Evolutionary conservation across 2,888 invertebrate genomes (phyloP).

Genomic region (Deroplatys truncata): DNA sequence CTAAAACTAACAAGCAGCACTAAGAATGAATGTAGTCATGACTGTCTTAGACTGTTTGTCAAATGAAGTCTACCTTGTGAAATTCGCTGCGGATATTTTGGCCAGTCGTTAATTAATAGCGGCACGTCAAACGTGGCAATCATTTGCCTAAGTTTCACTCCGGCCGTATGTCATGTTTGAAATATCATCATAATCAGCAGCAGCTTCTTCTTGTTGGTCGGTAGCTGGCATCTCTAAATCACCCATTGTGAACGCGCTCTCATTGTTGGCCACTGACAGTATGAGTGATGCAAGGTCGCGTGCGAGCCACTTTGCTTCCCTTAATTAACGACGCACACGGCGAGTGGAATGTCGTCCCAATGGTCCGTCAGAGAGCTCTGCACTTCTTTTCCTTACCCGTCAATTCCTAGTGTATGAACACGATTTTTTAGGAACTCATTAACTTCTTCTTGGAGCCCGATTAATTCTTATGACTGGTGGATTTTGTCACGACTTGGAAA

Average conservation of each 20-base stretch:
- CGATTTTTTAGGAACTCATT: not conserved
- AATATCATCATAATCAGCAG: not conserved
- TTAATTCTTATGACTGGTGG: not conserved
- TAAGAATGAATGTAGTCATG: not conserved
- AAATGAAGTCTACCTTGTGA: not conserved
- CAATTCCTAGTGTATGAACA: not conserved
- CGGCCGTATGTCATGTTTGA: not conserved
- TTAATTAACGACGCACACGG: not conserved
- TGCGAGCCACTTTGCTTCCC: not conserved
- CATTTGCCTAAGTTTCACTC: not conserved
- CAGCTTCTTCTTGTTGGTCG: not conserved
- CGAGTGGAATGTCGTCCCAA: not conserved
- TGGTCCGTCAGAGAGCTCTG: not conserved
- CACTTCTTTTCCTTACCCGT: not conserved
- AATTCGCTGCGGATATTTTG: not conserved
- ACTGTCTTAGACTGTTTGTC: not conserved
- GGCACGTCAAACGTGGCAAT: not conserved
- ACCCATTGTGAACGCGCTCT: not conserved
- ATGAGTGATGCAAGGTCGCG: slow-evolving; percentile 6
- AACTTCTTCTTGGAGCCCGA: not conserved
- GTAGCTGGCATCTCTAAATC: not conserved
- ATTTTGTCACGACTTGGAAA: not conserved
- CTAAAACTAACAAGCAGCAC: not conserved
- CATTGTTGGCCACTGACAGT: not conserved
- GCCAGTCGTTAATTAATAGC: not conserved